A percentile compares a stretch with the other conserved stretches of the same genome.
Conservation (phyloP, 1,140 invertebrate species). For the Potamilus streckersoni region DNA sequence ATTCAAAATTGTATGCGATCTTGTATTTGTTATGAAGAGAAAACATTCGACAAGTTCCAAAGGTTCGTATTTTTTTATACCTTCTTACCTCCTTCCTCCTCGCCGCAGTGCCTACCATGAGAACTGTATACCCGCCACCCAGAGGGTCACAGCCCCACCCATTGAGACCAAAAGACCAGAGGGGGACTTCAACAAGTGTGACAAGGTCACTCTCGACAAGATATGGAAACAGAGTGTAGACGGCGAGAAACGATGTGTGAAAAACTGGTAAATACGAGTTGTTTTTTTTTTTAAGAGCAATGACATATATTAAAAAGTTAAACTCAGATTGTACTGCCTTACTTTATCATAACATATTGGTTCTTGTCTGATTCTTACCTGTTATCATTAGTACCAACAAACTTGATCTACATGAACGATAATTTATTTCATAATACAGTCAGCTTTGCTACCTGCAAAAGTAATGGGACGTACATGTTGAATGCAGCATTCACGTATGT, state of each 20-base stretch:
- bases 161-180: slow-evolving; percentile 25
- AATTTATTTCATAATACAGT: no score
- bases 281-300: neutral
- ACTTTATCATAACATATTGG: neutral
- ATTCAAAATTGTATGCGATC: no score
- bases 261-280: slow-evolving; percentile 45
- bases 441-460: no score
- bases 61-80: no score
- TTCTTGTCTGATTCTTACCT: no score
- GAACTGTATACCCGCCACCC: slow-evolving; percentile 45
- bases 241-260: slow-evolving; percentile 41
- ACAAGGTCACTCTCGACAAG: slow-evolving; percentile 48
- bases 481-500: no score
- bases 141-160: slow-evolving; percentile 1
- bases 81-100: no score
- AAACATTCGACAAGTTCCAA: no score
- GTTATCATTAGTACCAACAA: no score
- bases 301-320: neutral
- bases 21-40: no score
- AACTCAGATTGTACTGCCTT: neutral
- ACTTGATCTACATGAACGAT: no score
- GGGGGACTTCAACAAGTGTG: slow-evolving; percentile 42
- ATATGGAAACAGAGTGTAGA: slow-evolving; percentile 55
- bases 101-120: slow-evolving; percentile 51
- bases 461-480: no score